These are phyloP conservation scores for Barnardius zonarius DNA, from an alignment of 2,113 vertebrate genomes.

Conservation along the genomic window DNA sequence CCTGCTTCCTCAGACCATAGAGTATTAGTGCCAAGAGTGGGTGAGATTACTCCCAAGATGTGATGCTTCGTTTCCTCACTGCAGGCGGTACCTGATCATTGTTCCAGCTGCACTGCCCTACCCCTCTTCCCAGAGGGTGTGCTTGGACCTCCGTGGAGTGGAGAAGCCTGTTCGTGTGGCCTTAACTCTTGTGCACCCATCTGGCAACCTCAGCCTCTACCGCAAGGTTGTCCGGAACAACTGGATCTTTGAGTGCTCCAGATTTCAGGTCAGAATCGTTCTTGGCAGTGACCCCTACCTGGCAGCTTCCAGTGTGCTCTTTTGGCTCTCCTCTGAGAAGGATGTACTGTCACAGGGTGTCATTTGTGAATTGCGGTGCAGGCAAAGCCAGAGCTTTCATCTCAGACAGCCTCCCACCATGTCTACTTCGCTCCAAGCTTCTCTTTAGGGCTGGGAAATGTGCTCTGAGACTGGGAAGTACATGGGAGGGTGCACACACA, in stretches of 20 bases:
- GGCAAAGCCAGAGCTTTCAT: background rate
- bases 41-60: background rate
- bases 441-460: background rate
- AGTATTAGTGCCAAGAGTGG: background rate
- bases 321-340: background rate
- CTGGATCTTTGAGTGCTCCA: slow-evolving; percentile 45
- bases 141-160: slow-evolving; percentile 63
- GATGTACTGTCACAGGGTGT: background rate
- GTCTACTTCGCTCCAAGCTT: background rate
- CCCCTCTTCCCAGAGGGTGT: slow-evolving; percentile 59
- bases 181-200: background rate
- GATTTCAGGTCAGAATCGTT: slow-evolving; percentile 12
- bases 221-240: slow-evolving; percentile 5
- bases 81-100: slow-evolving; percentile 65
- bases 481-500: background rate
- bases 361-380: accelerated
- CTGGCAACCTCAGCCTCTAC: slow-evolving; percentile 57
- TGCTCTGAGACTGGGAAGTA: background rate
- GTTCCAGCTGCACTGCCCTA: slow-evolving; percentile 58
- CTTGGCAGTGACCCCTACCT: background rate
- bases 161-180: slow-evolving; percentile 41
- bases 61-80: background rate
- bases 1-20: background rate
- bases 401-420: background rate
- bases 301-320: background rate